phyloP scores from a whole-genome alignment of 2,797 vertebrate genomes.

The Enteromius thamalakanensis region DNA sequence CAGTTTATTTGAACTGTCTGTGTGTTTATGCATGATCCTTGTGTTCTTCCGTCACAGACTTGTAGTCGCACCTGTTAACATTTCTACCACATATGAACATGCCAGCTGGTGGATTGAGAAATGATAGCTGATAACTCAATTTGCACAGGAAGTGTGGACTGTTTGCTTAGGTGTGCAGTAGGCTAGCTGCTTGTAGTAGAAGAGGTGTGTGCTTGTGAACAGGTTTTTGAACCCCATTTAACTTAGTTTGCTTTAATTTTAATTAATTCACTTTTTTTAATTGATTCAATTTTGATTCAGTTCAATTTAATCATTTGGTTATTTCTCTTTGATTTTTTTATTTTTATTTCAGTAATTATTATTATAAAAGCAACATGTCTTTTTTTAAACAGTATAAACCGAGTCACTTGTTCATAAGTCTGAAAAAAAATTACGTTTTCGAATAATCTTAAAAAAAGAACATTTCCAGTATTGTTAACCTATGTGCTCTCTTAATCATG shows the following conservation, averaged over 20 bases:
- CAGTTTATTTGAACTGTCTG: constrained; percentile 54
- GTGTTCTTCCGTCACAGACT: constrained; percentile 4
- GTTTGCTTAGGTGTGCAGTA: constrained; percentile 68
- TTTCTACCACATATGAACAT: constrained; percentile 18
- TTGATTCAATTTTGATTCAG: neutral
- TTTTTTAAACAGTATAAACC: neutral
- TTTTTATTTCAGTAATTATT: neutral
- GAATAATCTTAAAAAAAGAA: neutral
- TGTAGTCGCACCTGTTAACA: constrained; percentile 41
- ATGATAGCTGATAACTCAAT: constrained; percentile 82
- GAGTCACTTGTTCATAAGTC: neutral
- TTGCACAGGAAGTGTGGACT: constrained; percentile 80
- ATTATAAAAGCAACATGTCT: neutral
- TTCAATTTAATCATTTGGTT: neutral
- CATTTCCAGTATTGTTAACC: neutral
- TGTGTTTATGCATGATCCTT: constrained; percentile 38
- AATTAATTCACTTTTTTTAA: neutral
- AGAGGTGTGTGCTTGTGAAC: constrained; percentile 9
- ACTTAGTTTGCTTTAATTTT: neutral
- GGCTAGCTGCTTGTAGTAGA: constrained; percentile 37
- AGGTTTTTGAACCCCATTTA: neutral
- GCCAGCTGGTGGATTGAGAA: constrained; percentile 69
- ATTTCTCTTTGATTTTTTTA: neutral
- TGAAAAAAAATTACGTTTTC: neutral
- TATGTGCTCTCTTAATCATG: neutral